Percentiles rank a stretch among this genome's conserved stretches.
Evolutionary conservation across 2,797 vertebrate genomes (phyloP).

Genomic region (Tarsius wallacei): DNA sequence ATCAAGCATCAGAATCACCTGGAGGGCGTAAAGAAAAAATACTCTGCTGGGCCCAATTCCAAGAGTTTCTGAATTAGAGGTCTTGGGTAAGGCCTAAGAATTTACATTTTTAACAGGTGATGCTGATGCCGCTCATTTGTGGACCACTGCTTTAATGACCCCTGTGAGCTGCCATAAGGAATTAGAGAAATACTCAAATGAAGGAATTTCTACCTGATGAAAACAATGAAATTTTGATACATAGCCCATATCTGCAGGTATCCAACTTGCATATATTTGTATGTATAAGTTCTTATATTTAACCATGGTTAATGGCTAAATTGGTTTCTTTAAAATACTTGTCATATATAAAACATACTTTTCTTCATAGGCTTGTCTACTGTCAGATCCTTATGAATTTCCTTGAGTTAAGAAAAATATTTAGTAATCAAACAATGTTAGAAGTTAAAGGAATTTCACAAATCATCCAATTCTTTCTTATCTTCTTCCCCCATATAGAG

Average conservation of each 20-base stretch:
- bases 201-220: background rate
- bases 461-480: background rate
- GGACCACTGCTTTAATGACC: background rate
- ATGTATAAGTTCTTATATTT: background rate
- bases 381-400: background rate
- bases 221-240: constrained; percentile 27
- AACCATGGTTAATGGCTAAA: background rate
- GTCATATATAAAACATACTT: background rate
- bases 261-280: background rate
- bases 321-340: background rate
- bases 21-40: background rate
- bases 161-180: background rate
- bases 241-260: background rate
- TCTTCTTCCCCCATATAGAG: background rate
- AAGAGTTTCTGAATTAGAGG: background rate
- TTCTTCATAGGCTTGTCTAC: background rate
- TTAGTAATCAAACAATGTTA: constrained; percentile 20
- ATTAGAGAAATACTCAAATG: background rate
- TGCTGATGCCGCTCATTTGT: background rate
- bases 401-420: constrained; percentile 14
- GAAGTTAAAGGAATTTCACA: background rate
- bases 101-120: background rate
- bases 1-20: background rate
- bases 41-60: background rate
- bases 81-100: background rate